A percentile compares a stretch with the other conserved stretches of the same genome.
These are phyloP conservation scores for Mastacembelus armatus DNA, from an alignment of 2,797 vertebrate species.

Conservation along the genomic window DNA sequence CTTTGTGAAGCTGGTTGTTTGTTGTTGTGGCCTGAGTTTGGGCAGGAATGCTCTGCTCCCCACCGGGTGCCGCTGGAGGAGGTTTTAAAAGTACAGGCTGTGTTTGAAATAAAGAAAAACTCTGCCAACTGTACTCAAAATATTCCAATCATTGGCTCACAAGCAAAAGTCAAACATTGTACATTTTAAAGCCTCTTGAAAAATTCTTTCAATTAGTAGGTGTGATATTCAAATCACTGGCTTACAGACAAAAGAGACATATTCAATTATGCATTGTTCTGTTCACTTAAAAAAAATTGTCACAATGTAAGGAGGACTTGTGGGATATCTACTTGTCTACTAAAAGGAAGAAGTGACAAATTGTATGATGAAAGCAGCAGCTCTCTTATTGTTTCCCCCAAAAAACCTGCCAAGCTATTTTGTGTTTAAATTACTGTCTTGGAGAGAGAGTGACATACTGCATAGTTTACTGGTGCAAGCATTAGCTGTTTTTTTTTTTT, in stretches of 20 bases:
- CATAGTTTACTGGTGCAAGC: slow-evolving; percentile 38
- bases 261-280: slow-evolving; percentile 56
- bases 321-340: slow-evolving; percentile 58
- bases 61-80: slow-evolving; percentile 52
- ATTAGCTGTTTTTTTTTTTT: slow-evolving; percentile 35
- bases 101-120: slow-evolving; percentile 44
- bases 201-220: slow-evolving; percentile 53
- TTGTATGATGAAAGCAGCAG: slow-evolving; percentile 50
- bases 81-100: slow-evolving; percentile 42
- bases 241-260: slow-evolving; percentile 38
- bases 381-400: slow-evolving; percentile 56
- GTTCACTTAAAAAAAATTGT: slow-evolving; percentile 45
- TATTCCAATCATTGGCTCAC: slow-evolving; percentile 43
- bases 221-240: slow-evolving; percentile 57
- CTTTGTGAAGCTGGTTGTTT: slow-evolving; percentile 26
- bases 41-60: slow-evolving; percentile 44
- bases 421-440: slow-evolving; percentile 61
- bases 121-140: slow-evolving; percentile 48
- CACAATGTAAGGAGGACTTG: slow-evolving; percentile 50
- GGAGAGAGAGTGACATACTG: slow-evolving; percentile 61
- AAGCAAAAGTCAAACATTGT: slow-evolving; percentile 39
- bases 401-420: slow-evolving; percentile 61
- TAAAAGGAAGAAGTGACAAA: slow-evolving; percentile 59
- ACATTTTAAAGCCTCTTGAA: slow-evolving; percentile 45
- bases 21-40: slow-evolving; percentile 41